Evolutionary conservation across 30 jellyfish, hydroid and myxozoan species (phyloP).

Genomic region (Haliclystus octoradiatus): DNA sequence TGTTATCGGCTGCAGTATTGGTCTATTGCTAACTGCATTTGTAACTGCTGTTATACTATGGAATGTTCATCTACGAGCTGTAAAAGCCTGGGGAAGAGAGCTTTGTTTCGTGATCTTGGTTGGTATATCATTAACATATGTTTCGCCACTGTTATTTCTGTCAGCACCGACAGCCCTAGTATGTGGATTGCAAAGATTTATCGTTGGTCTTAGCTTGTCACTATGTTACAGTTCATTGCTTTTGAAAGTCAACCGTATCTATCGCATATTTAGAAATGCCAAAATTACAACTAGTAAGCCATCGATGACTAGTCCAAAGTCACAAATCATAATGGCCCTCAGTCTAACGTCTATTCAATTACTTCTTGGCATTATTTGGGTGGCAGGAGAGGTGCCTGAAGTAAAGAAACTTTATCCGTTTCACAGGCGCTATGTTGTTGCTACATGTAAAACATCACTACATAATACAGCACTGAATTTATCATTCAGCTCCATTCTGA

Average conservation of each 20-base stretch:
- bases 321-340: constrained; percentile 57
- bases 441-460: constrained; percentile 18
- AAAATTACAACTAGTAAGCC: constrained; percentile 53
- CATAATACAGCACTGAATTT: constrained; percentile 16
- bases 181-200: constrained; percentile 49
- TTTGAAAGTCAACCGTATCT: constrained; percentile 64
- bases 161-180: constrained; percentile 39
- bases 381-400: constrained; percentile 23
- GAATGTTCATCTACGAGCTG: constrained; percentile 38
- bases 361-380: constrained; percentile 54
- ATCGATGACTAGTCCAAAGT: constrained; percentile 50
- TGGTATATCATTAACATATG: constrained; percentile 49
- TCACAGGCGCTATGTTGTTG: constrained; percentile 40
- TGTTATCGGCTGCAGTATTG: constrained; percentile 6
- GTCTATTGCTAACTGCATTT: constrained; percentile 34
- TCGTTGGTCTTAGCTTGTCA: constrained; percentile 47
- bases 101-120: constrained; percentile 56
- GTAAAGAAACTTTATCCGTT: constrained; percentile 50
- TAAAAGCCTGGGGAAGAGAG: constrained; percentile 82
- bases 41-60: constrained; percentile 48
- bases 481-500: constrained; percentile 47
- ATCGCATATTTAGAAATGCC: constrained; percentile 73
- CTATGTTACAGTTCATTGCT: constrained; percentile 73
- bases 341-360: constrained; percentile 40
- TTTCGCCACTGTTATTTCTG: constrained; percentile 48